phyloP scores from a whole-genome alignment of 2,113 vertebrate species.

The Neodon shergylaensis region DNA sequence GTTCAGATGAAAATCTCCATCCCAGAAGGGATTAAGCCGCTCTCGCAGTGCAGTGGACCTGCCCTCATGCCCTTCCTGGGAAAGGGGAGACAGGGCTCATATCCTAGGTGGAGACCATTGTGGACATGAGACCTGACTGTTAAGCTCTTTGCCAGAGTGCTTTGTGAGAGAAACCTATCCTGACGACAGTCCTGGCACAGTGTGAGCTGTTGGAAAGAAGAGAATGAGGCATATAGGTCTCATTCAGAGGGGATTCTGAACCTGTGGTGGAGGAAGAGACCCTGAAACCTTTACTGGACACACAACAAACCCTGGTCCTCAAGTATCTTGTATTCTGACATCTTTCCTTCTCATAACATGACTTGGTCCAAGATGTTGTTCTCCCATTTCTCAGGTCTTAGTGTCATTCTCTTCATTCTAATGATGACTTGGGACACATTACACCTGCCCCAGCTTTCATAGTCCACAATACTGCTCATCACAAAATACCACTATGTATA shows the following conservation, averaged over 20 bases:
- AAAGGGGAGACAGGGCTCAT: background rate
- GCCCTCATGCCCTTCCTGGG: background rate
- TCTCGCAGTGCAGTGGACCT: background rate
- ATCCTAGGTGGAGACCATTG: background rate
- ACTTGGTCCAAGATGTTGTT: background rate
- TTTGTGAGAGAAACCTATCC: background rate
- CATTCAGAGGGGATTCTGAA: background rate
- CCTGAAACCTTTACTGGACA: background rate
- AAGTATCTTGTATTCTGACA: no score
- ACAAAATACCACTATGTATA: rapidly evolving
- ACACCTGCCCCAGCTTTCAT: background rate
- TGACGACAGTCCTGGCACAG: background rate
- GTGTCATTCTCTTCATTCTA: background rate
- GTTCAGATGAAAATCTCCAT: background rate
- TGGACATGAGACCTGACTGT: no score
- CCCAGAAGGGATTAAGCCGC: background rate
- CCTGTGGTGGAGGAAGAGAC: background rate
- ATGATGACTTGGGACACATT: no score
- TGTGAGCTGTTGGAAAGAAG: background rate
- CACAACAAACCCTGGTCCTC: background rate
- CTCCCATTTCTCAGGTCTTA: background rate
- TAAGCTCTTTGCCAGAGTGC: no score
- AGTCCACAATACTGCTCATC: background rate
- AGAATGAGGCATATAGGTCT: background rate
- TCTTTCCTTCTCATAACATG: rapidly evolving